Evolutionary conservation across 2,888 invertebrate genomes (phyloP).

Genomic region (Calameuta pallipes): DNA sequence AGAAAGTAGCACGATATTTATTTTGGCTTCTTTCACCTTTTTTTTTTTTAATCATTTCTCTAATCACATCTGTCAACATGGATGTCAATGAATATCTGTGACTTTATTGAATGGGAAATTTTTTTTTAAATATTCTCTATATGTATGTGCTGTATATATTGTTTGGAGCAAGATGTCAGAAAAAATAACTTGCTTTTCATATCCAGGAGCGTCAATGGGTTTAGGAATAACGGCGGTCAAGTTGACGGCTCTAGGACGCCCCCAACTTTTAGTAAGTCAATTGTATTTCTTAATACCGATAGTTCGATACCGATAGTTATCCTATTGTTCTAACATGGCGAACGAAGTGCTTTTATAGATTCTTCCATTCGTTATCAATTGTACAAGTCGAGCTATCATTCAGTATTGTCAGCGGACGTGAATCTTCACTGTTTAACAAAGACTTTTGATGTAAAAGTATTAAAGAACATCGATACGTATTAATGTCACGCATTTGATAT

Average conservation of each 20-base stretch:
- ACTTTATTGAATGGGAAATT: background rate
- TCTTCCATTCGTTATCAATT: background rate
- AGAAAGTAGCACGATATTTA: background rate
- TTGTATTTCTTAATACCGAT: slow-evolving; percentile 18
- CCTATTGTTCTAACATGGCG: background rate
- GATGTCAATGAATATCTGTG: background rate
- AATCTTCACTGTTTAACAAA: background rate
- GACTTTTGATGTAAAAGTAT: background rate
- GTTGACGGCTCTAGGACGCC: slow-evolving; percentile 96
- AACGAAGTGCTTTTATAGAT: background rate
- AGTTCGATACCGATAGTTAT: background rate
- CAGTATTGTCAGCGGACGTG: background rate
- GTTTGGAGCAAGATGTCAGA: background rate
- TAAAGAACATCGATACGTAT: background rate
- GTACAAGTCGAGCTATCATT: background rate
- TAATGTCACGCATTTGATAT: slow-evolving; percentile 28
- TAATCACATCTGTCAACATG: background rate
- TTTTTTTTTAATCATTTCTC: background rate
- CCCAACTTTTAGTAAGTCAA: slow-evolving; percentile 89
- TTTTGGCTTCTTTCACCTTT: background rate
- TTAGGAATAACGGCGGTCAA: slow-evolving; percentile 98
- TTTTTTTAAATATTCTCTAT: background rate
- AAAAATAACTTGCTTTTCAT: slow-evolving; percentile 7
- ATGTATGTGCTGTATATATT: background rate
- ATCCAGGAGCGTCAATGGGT: slow-evolving; percentile 89